Evolutionary conservation across 2,113 vertebrate species (phyloP).

Genomic region (Mystacornis crossleyi): DNA sequence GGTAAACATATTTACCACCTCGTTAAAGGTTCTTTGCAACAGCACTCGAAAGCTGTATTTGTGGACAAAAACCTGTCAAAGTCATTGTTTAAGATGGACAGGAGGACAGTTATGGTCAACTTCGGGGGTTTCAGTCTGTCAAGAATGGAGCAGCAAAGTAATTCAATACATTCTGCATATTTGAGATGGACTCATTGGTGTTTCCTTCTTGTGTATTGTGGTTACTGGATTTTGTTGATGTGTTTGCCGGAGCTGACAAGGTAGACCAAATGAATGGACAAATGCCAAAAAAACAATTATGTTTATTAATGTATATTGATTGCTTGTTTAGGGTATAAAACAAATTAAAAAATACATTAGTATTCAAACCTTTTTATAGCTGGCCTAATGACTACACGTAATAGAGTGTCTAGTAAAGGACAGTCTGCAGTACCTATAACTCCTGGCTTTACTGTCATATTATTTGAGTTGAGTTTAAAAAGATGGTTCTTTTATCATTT

Average conservation of each 20-base stretch:
- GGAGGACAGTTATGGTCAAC: conserved; percentile 44
- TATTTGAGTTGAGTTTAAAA: conserved; percentile 70
- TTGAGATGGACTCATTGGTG: conserved; percentile 54
- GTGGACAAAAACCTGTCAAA: conserved; percentile 75
- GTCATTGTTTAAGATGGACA: conserved; percentile 12
- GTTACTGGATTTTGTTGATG: conserved; percentile 67
- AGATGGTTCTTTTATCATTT: conserved; percentile 53
- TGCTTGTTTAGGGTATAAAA: conserved; percentile 88
- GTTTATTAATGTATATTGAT: conserved; percentile 92
- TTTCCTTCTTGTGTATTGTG: conserved; percentile 50
- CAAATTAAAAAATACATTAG: conserved; percentile 86
- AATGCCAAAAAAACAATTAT: conserved; percentile 87
- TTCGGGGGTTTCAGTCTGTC: conserved; percentile 67
- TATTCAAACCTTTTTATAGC: conserved; percentile 81
- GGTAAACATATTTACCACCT: conserved; percentile 92
- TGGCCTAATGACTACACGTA: conserved; percentile 68
- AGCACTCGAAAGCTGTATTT: conserved; percentile 82
- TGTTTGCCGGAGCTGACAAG: conserved; percentile 69
- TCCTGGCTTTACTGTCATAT: conserved; percentile 56
- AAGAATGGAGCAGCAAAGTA: conserved; percentile 49
- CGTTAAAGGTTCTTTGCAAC: conserved; percentile 84
- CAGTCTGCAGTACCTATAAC: conserved; percentile 65
- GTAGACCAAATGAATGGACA: conserved; percentile 82
- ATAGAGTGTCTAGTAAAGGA: conserved; percentile 69
- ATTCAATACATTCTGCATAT: conserved; percentile 74